Evolutionary conservation across 2,888 invertebrate species (phyloP), one percentile per base, ranked within the genome.

Genomic region (Teleiodes luculella): DNA sequence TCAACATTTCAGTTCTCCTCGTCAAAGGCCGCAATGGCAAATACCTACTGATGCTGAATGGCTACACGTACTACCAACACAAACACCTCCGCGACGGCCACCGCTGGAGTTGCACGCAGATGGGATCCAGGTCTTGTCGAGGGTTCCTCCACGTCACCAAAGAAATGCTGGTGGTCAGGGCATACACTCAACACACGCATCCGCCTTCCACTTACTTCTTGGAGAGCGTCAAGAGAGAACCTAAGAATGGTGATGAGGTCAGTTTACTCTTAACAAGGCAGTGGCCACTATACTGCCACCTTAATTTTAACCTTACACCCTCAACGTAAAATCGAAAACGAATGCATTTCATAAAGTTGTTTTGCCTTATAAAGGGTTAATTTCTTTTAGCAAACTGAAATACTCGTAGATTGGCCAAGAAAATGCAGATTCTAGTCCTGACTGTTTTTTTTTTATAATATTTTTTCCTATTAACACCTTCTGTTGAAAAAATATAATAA

Each of bases 61-160:
- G 88, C 0, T 88, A 87, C 57, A 89, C 88, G 0, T 89, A 86
- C 64, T 89, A 88, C 61, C 85, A 87, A 59, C 88, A 88, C 59
- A 89, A 88, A 65, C 64, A 78, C 1, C 68, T 88, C 7, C 74
- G 82, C 16, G 86, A 87, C 35, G 89, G 89, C 0, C 83, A 77
- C 66, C 78, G 89, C 0, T 89, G 89, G 89, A 88, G 88, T 69
- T 89, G 89, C 59, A 88, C 89, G 0, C 86, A 86, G 64, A 88
- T 88, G 88, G 87, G 86, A 0, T 88, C 88, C 54, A 79, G 88
- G 57, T 85, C 88, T 1, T 89, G 89, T 61, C 70, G 86, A 37
- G 89, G 80, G 0, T 88, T 86, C 65, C 74, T 89, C 0, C 88
- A 86, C 57, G 88, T 88, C 3, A 85, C 86, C 1, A 71, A 72